Evolutionary conservation across 1,140 invertebrate species (phyloP).

Genomic region (Odontomachus brunneus): DNA sequence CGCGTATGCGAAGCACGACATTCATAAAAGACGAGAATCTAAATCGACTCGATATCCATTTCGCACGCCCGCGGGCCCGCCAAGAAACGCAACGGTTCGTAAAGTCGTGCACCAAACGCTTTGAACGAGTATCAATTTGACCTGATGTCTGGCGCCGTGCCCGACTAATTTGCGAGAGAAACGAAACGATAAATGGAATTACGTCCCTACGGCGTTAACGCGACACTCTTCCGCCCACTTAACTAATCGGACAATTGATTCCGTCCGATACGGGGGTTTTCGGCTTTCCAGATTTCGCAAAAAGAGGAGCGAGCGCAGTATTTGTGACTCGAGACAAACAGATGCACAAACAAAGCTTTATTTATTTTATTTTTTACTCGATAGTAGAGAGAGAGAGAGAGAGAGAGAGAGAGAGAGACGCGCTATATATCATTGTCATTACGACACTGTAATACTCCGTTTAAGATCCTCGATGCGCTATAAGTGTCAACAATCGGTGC

Average conservation of each 20-base stretch:
- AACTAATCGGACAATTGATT: too few species aligned
- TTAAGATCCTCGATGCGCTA: too few species aligned
- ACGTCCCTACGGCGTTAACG: background rate
- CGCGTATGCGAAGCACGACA: background rate
- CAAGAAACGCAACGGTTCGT: conserved; percentile 8
- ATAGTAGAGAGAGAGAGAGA: too few species aligned
- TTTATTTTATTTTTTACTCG: too few species aligned
- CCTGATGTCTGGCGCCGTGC: background rate
- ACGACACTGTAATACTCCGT: too few species aligned
- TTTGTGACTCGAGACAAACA: too few species aligned
- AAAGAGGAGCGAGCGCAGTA: too few species aligned
- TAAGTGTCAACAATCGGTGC: background rate
- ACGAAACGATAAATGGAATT: background rate
- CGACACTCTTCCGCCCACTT: background rate
- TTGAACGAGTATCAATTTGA: background rate
- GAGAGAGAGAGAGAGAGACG: too few species aligned
- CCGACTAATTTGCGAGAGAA: background rate
- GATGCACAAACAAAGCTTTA: too few species aligned
- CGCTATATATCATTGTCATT: too few species aligned
- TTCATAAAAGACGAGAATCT: background rate
- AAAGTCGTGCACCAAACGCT: background rate
- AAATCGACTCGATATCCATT: background rate
- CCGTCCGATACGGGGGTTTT: too few species aligned
- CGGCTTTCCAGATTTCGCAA: too few species aligned
- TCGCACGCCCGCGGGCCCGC: background rate